These are phyloP conservation scores for Octomys mimax DNA, from an alignment of 2,797 vertebrate species.

Conservation along the genomic window DNA sequence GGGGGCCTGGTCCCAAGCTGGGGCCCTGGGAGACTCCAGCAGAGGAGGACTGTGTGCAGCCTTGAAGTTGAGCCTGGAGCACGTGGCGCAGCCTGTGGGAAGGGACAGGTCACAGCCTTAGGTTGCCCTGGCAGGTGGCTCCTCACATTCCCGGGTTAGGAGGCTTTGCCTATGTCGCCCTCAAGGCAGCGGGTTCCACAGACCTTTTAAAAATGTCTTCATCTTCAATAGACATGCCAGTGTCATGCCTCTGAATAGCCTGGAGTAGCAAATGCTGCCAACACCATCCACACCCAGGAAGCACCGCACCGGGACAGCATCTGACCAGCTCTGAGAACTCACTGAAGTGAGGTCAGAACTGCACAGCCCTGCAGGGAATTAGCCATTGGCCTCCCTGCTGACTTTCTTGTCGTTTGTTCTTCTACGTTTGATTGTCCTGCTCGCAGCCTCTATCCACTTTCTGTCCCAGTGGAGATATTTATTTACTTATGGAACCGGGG, in stretches of 20 bases:
- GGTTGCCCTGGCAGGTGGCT: neutral
- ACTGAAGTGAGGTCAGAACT: neutral
- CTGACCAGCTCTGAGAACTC: neutral
- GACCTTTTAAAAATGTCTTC: neutral
- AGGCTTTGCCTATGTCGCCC: neutral
- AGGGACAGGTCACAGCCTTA: neutral
- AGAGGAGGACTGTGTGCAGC: neutral
- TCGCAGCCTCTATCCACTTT: neutral
- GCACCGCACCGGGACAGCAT: neutral
- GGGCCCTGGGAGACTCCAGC: neutral
- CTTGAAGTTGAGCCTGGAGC: too few relatives aligned
- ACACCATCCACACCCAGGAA: too few relatives aligned
- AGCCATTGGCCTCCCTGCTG: too few relatives aligned
- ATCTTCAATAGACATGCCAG: slow-evolving; percentile 8
- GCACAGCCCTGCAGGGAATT: fast-evolving
- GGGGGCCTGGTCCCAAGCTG: neutral
- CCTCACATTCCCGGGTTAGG: neutral
- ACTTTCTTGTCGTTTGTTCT: neutral
- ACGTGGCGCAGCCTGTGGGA: neutral
- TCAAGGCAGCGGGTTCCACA: neutral
- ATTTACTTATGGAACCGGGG: too few relatives aligned
- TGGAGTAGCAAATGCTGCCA: neutral
- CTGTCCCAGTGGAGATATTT: neutral
- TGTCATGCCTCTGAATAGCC: neutral
- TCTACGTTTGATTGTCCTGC: neutral